Percentiles rank a stretch among this genome's conserved stretches.
phyloP scores from a whole-genome alignment of 1,140 invertebrate species.

The Hestina assimilis region DNA sequence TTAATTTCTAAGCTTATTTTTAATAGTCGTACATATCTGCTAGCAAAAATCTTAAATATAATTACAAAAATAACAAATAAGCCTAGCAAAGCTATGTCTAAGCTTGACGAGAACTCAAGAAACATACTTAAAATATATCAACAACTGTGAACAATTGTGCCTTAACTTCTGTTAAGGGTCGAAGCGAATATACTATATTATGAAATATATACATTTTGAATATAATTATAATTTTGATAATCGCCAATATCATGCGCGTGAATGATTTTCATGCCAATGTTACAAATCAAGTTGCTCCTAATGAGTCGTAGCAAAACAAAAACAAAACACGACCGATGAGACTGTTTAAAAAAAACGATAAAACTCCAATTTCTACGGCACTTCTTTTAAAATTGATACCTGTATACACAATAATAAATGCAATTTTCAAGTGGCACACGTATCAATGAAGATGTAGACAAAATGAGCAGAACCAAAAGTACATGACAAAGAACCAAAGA shows the following conservation, averaged over 20 bases:
- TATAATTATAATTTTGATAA: constrained; percentile 20
- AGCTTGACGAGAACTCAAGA: constrained; percentile 3
- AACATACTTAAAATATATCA: background rate
- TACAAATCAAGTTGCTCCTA: constrained; percentile 33
- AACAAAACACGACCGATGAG: constrained; percentile 25
- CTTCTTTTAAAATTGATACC: constrained; percentile 7
- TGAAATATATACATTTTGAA: constrained; percentile 7
- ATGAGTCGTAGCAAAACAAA: constrained; percentile 45
- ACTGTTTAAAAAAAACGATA: constrained; percentile 19
- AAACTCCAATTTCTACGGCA: background rate
- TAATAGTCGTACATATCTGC: background rate
- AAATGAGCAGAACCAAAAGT: constrained; percentile 35
- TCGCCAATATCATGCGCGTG: constrained; percentile 27
- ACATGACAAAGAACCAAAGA: constrained; percentile 46
- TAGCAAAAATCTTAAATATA: constrained; percentile 5
- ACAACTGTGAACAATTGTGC: constrained; percentile 1
- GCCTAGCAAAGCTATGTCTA: constrained; percentile 3
- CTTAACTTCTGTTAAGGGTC: too few species aligned
- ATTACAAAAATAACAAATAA: background rate
- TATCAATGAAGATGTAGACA: constrained; percentile 18
- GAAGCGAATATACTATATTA: too few species aligned
- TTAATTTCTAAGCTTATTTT: background rate
- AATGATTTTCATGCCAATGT: constrained; percentile 42
- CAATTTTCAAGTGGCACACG: constrained; percentile 1
- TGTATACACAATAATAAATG: background rate